These are phyloP conservation scores for Hylyphantes graminicola DNA, from an alignment of 1,140 invertebrate genomes.

Conservation along the genomic window DNA sequence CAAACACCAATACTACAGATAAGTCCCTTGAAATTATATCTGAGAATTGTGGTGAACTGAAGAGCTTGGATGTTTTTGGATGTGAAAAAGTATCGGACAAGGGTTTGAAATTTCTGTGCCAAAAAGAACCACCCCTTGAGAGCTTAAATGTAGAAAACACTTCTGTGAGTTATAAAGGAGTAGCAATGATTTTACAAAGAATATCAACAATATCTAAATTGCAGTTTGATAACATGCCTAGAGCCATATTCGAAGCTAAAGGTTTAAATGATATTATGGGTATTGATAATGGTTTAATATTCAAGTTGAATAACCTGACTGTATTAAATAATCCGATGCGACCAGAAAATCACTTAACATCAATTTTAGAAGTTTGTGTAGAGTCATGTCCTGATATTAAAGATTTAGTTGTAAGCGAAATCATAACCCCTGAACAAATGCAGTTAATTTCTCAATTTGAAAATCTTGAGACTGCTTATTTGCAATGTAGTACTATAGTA, in stretches of 20 bases:
- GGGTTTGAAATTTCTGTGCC: slow-evolving; percentile 16
- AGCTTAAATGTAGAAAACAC: slow-evolving; percentile 38
- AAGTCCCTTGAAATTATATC: slow-evolving; percentile 30
- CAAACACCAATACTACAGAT: slow-evolving; percentile 33
- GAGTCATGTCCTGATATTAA: slow-evolving; percentile 32
- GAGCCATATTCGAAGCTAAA: slow-evolving; percentile 55
- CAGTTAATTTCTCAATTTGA: slow-evolving; percentile 13
- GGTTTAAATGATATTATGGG: slow-evolving; percentile 41
- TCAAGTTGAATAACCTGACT: slow-evolving; percentile 44
- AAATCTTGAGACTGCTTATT: slow-evolving; percentile 9
- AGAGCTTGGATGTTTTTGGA: slow-evolving; percentile 26
- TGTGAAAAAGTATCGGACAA: slow-evolving; percentile 40
- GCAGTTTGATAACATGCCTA: slow-evolving; percentile 40
- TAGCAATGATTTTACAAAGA: slow-evolving; percentile 20
- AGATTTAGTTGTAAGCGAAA: slow-evolving; percentile 33
- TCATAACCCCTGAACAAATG: slow-evolving; percentile 28
- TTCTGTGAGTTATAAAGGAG: slow-evolving; percentile 36
- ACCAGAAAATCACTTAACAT: slow-evolving; percentile 47
- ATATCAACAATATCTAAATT: slow-evolving; percentile 30
- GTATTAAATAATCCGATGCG: slow-evolving; percentile 50
- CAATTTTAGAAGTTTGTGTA: slow-evolving; percentile 36
- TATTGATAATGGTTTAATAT: slow-evolving; percentile 1
- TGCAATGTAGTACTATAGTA: slow-evolving; percentile 28
- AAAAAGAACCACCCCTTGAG: slow-evolving; percentile 15
- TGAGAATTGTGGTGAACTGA: slow-evolving; percentile 37